Conservation (phyloP, 2,888 invertebrate genomes). For the Epistrophella euchroma region DNA sequence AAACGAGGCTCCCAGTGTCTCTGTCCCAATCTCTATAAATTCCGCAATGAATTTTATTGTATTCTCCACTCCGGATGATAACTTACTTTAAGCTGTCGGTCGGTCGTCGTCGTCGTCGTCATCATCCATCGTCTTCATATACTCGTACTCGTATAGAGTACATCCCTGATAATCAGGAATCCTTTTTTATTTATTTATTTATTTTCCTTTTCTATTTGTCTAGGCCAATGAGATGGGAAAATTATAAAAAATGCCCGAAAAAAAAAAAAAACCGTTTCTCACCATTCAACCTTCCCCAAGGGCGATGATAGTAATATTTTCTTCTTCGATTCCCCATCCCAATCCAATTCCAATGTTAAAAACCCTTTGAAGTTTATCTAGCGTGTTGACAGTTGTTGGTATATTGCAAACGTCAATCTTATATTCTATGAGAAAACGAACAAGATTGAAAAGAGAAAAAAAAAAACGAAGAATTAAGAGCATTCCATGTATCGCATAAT, state of each 20-base stretch:
- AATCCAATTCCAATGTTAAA: neutral
- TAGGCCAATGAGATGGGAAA: slow-evolving; percentile 57
- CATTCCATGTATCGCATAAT: slow-evolving; percentile 74
- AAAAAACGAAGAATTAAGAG: slow-evolving; percentile 43
- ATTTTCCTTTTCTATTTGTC: slow-evolving; percentile 6
- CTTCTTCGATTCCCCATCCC: slow-evolving; percentile 35
- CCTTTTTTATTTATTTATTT: slow-evolving; percentile 59
- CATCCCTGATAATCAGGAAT: slow-evolving; percentile 45
- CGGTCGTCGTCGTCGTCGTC: slow-evolving; percentile 38
- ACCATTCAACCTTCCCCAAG: slow-evolving; percentile 74
- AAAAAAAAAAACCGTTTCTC: slow-evolving; percentile 55
- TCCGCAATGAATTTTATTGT: slow-evolving; percentile 54
- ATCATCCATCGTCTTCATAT: neutral
- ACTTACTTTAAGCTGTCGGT: slow-evolving; percentile 58
- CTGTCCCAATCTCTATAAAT: slow-evolving; percentile 58
- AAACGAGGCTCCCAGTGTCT: slow-evolving; percentile 38
- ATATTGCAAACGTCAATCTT: slow-evolving; percentile 70
- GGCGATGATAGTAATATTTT: slow-evolving; percentile 61
- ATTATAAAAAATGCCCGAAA: slow-evolving; percentile 32
- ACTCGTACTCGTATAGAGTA: neutral
- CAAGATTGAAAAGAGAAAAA: slow-evolving; percentile 60
- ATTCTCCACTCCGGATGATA: slow-evolving; percentile 67
- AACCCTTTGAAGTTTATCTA: slow-evolving; percentile 48
- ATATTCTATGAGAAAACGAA: slow-evolving; percentile 63
- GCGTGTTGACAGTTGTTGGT: slow-evolving; percentile 65